A percentile compares a stretch with the other conserved stretches of the same genome.
phyloP scores from a whole-genome alignment of 2,888 invertebrate species.

The Athalia circularis region DNA sequence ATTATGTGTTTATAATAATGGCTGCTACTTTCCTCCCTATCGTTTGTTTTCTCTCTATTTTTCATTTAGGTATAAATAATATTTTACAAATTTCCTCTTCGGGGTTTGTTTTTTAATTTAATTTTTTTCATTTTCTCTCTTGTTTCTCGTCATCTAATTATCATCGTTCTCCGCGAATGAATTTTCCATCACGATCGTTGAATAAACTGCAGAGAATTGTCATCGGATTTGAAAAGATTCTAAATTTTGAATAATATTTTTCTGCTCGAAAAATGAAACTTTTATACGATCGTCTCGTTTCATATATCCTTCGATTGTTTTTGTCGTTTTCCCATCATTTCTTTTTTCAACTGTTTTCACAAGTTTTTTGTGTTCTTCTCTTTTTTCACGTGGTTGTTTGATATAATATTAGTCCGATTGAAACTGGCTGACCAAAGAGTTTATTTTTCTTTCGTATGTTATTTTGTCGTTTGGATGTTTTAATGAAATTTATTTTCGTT shows the following conservation, averaged over 20 bases:
- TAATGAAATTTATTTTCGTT: constrained; percentile 43
- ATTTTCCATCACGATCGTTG: too few relatives aligned
- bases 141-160: too few relatives aligned
- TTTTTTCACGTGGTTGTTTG: constrained; percentile 19
- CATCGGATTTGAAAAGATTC: too few relatives aligned
- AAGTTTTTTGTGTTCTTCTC: constrained; percentile 4
- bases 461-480: not conserved
- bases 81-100: constrained; percentile 7
- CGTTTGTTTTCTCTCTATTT: not conserved
- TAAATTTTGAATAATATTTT: too few relatives aligned
- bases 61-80: not conserved
- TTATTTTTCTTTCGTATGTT: not conserved
- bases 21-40: not conserved
- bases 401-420: constrained; percentile 37
- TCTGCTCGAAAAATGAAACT: too few relatives aligned
- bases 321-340: too few relatives aligned
- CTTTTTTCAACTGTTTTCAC: too few relatives aligned
- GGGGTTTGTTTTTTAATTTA: not conserved
- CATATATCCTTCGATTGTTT: too few relatives aligned
- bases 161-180: too few relatives aligned
- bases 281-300: too few relatives aligned
- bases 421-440: constrained; percentile 29
- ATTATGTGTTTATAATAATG: constrained; percentile 42
- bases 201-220: too few relatives aligned
- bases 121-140: too few relatives aligned